Evolutionary conservation across 2,888 invertebrate genomes (phyloP), one percentile per base, ranked within the genome.

Genomic region (Volucella inanis): DNA sequence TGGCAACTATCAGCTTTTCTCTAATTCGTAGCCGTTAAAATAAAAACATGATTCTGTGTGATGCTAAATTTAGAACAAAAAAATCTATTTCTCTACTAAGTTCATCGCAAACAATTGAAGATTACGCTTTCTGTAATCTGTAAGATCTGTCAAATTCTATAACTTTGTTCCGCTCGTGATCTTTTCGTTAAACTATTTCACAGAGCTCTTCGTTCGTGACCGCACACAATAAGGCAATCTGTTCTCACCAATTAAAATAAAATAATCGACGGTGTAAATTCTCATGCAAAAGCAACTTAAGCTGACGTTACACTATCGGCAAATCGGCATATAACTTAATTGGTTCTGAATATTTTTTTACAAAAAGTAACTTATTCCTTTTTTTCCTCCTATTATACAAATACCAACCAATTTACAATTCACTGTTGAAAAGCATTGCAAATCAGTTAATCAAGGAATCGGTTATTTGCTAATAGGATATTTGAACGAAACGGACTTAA

Each of bases 391-490:
- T 75, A 38, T 11, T 70, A 54, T 74, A 52, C 57, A 67, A 64
- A 61, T 54, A n/a, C 12, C 15, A 70, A 52, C 15, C 18, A 49
- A 59, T 74, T 83, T 43, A 70, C 70, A 75, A 61, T 72, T 50
- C 57, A 72, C 22, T 8, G 61, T 45, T 41, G 55, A 79, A 72
- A 61, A 14, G 59, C n/a, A n/a, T 74, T 49, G 57, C 39, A 57
- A 64, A 54, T 52, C 31, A 6, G n/a, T 68, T 15, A 52, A 22
- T 12, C 45, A 43, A 50, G 31, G 57, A 78, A 41, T 59, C n/a
- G 47, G 3, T 31, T 75, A 50, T 68, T 74, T 64, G n/a, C 65
- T 31, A n/a, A 57, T 59, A 70, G 62, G 62, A 77, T 55, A 12
- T 15, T 9, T 31, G 4, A 31, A 31, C 18, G 18, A 6, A 15